Conservation (phyloP, 2,888 invertebrate species). For the Frankliniella fusca region DNA sequence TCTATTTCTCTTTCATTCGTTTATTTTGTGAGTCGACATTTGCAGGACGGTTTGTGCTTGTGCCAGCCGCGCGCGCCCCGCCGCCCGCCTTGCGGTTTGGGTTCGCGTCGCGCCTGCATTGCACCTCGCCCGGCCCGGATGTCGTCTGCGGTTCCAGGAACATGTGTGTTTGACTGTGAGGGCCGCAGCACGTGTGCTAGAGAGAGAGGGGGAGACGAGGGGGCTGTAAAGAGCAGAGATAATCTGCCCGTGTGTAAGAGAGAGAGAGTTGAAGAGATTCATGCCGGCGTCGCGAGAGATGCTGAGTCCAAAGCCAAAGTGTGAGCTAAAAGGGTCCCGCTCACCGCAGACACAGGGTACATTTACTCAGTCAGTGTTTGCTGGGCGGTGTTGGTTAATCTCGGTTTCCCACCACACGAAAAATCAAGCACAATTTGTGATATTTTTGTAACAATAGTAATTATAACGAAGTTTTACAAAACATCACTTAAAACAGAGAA, state of each 20-base stretch:
- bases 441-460: background rate
- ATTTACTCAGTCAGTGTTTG: too few species aligned
- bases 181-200: too few species aligned
- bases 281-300: background rate
- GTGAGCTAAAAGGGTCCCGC: background rate
- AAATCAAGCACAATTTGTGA: background rate
- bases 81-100: background rate
- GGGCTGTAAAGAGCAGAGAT: too few species aligned
- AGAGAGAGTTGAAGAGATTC: background rate
- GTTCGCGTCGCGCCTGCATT: background rate
- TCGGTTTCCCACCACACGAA: background rate
- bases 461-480: slow-evolving; percentile 10
- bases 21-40: background rate
- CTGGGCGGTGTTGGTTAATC: background rate
- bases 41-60: background rate
- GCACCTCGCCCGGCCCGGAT: background rate
- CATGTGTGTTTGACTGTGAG: background rate
- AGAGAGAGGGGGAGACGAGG: background rate
- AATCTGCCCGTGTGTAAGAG: background rate
- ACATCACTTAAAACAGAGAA: background rate
- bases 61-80: background rate
- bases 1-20: background rate
- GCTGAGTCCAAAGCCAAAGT: background rate
- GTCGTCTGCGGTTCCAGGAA: slow-evolving; percentile 19
- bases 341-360: background rate